A percentile compares a stretch with the other conserved stretches of the same genome.
Conservation (phyloP, 2,888 invertebrate species). For the Ctenicera cuprea region DNA sequence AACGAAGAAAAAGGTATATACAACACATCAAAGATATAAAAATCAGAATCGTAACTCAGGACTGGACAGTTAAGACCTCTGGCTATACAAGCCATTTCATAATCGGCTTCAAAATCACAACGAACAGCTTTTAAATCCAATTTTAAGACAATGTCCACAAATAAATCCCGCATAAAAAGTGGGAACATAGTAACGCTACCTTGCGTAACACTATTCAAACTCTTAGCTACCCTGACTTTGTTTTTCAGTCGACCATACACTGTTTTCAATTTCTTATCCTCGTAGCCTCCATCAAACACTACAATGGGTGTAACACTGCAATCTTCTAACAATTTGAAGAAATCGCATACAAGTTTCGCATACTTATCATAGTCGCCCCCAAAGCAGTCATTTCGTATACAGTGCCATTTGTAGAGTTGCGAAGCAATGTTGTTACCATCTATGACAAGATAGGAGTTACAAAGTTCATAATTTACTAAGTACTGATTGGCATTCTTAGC, state of each 20-base stretch:
- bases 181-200: conserved; percentile 81
- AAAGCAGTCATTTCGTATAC: conserved; percentile 82
- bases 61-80: conserved; percentile 88
- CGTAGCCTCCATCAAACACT: conserved; percentile 88
- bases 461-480: conserved; percentile 79
- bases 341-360: conserved; percentile 78
- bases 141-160: conserved; percentile 81
- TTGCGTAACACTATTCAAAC: conserved; percentile 76
- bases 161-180: conserved; percentile 83
- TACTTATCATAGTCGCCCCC: conserved; percentile 91
- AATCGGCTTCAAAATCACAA: conserved; percentile 93
- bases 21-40: conserved; percentile 89
- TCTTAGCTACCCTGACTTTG: conserved; percentile 77
- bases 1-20: conserved; percentile 87
- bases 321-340: conserved; percentile 81
- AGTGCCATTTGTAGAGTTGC: conserved; percentile 79
- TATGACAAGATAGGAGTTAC: conserved; percentile 82
- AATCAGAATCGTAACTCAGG: conserved; percentile 95
- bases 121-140: conserved; percentile 81
- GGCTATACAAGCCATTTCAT: conserved; percentile 89
- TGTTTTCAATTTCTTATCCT: conserved; percentile 82
- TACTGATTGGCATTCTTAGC: conserved; percentile 79
- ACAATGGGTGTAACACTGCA: conserved; percentile 85
- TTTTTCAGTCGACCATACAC: conserved; percentile 76
- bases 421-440: conserved; percentile 88